Evolutionary conservation across 2,797 vertebrate species (phyloP).

Genomic region (Tamandua tetradactyla): DNA sequence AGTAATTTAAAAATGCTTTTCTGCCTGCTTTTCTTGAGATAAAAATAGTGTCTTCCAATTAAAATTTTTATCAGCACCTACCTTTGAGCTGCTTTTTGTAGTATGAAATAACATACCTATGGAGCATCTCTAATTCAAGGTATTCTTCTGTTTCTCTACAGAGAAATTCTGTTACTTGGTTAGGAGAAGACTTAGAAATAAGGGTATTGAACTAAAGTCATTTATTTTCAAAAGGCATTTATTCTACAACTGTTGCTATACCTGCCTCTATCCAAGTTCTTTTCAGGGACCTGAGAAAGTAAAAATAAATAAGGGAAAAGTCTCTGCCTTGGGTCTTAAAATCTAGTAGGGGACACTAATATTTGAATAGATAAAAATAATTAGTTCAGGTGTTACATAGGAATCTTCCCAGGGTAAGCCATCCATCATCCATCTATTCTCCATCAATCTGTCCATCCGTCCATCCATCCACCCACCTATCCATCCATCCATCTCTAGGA

Average conservation of each 20-base stretch:
- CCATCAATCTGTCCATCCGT: neutral
- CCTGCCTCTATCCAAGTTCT: neutral
- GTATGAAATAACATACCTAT: neutral
- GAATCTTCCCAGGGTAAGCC: neutral
- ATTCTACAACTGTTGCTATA: neutral
- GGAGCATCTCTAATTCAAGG: neutral
- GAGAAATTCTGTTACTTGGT: constrained; percentile 26
- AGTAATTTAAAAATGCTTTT: neutral
- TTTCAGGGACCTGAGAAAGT: neutral
- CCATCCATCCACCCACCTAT: neutral
- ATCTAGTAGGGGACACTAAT: neutral
- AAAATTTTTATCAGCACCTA: constrained; percentile 16
- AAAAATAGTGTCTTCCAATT: constrained; percentile 31
- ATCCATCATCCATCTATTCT: neutral
- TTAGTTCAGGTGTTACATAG: neutral
- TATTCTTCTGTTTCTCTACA: neutral
- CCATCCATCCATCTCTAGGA: neutral
- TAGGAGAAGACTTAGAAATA: constrained; percentile 14
- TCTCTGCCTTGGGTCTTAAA: constrained; percentile 9
- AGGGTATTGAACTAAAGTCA: neutral
- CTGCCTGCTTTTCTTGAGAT: constrained; percentile 19
- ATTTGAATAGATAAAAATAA: neutral
- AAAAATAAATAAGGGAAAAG: neutral
- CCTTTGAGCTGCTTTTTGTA: neutral
- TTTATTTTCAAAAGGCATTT: constrained; percentile 24